A percentile compares a stretch with the other conserved stretches of the same genome.
Evolutionary conservation across 2,113 vertebrate genomes (phyloP).

Genomic region (Eidolon helvum): DNA sequence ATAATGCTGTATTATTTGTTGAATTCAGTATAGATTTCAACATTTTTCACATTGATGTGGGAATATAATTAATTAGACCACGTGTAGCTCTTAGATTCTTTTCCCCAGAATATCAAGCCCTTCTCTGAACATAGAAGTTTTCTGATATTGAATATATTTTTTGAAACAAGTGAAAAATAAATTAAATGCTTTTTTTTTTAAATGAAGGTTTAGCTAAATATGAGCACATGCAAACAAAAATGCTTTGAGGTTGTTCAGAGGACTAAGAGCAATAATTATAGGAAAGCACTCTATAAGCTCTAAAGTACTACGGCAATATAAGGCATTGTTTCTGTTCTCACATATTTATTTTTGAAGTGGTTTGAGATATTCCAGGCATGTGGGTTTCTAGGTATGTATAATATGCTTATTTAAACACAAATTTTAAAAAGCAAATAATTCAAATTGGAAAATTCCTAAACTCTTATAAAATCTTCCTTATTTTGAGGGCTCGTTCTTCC

Average conservation of each 20-base stretch:
- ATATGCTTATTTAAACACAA: background rate
- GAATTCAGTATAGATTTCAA: background rate
- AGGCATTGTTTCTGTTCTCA: background rate
- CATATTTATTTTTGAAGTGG: background rate
- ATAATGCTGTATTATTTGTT: background rate
- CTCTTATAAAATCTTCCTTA: background rate
- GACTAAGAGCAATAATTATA: background rate
- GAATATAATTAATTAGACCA: background rate
- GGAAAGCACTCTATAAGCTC: background rate
- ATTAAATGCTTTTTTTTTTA: background rate
- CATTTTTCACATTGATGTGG: background rate
- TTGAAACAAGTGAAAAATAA: conserved; percentile 34
- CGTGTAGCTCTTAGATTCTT: background rate
- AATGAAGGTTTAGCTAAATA: background rate
- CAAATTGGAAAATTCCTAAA: background rate
- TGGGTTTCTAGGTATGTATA: background rate
- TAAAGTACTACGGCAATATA: background rate
- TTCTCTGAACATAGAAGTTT: background rate
- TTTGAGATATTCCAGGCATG: background rate
- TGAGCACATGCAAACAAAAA: background rate
- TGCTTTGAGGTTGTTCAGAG: background rate
- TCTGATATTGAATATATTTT: background rate
- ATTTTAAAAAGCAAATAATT: background rate
- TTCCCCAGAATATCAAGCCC: background rate
- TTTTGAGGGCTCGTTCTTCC: background rate